A percentile compares a stretch with the other conserved stretches of the same genome.
phyloP scores from a whole-genome alignment of 2,888 invertebrate genomes.

The Cephus rjabovi region DNA sequence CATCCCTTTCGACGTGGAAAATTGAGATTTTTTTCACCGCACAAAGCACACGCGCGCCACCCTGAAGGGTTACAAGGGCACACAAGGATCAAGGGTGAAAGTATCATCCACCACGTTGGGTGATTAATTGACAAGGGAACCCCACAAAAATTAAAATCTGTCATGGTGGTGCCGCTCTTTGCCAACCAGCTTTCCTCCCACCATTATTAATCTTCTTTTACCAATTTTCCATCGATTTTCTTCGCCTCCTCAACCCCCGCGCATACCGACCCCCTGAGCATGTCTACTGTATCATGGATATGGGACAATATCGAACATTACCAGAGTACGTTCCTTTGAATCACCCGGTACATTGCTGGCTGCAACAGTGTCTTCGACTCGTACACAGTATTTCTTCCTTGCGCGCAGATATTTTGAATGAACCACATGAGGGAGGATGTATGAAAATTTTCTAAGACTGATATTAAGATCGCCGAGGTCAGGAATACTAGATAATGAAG shows the following conservation, averaged over 20 bases:
- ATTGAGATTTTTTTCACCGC: constrained; percentile 1
- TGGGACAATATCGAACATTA: neutral
- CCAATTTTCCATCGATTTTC: neutral
- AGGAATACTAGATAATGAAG: neutral
- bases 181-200: neutral
- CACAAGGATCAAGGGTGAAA: neutral
- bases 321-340: neutral
- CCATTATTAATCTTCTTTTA: neutral
- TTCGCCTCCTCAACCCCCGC: neutral
- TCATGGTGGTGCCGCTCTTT: constrained; percentile 10
- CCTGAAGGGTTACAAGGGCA: neutral
- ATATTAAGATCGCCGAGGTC: neutral
- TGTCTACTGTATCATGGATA: neutral
- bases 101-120: neutral
- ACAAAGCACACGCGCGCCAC: constrained; percentile 1
- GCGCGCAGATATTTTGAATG: neutral
- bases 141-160: constrained; percentile 23
- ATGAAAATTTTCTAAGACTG: neutral
- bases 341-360: neutral
- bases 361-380: neutral
- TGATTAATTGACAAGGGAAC: constrained; percentile 22
- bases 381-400: neutral
- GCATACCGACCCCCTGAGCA: neutral
- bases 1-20: neutral
- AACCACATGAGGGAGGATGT: neutral